These are phyloP conservation scores for Ochropleura plecta DNA, from an alignment of 2,888 invertebrate species.

Conservation along the genomic window DNA sequence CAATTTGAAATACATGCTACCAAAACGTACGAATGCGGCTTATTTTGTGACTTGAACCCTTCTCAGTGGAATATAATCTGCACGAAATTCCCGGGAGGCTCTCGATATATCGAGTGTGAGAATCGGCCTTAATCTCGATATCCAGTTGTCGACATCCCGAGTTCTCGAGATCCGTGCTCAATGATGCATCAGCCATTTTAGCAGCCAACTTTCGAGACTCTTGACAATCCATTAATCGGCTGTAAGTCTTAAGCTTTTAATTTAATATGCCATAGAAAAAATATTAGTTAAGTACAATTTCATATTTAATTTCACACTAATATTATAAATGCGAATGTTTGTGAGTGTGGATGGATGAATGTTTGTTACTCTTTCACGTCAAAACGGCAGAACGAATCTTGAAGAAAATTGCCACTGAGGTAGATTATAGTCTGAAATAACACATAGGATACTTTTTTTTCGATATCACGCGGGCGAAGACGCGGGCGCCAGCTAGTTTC, in stretches of 20 bases:
- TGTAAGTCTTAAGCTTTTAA: not conserved
- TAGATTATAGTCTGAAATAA: no score
- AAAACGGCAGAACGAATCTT: no score
- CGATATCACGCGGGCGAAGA: no score
- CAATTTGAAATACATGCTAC: conserved; percentile 1
- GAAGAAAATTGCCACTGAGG: no score
- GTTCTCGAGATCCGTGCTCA: conserved; percentile 37
- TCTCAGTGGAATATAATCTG: conserved; percentile 48
- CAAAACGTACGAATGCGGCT: conserved; percentile 19
- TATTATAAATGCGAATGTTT: no score
- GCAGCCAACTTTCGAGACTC: conserved; percentile 54
- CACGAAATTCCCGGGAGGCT: conserved; percentile 39
- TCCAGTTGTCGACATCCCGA: conserved; percentile 48
- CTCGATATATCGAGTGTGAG: conserved; percentile 58
- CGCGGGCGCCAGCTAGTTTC: no score
- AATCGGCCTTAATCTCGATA: conserved; percentile 52
- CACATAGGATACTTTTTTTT: no score
- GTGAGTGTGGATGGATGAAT: no score
- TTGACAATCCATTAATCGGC: conserved; percentile 19
- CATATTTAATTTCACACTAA: no score
- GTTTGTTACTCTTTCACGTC: no score
- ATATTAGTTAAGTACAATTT: not conserved
- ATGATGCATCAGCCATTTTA: conserved; percentile 65
- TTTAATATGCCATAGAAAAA: not conserved
- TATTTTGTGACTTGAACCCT: conserved; percentile 38